Evolutionary conservation across 2,113 vertebrate species (phyloP).

Genomic region (Labeo catla): DNA sequence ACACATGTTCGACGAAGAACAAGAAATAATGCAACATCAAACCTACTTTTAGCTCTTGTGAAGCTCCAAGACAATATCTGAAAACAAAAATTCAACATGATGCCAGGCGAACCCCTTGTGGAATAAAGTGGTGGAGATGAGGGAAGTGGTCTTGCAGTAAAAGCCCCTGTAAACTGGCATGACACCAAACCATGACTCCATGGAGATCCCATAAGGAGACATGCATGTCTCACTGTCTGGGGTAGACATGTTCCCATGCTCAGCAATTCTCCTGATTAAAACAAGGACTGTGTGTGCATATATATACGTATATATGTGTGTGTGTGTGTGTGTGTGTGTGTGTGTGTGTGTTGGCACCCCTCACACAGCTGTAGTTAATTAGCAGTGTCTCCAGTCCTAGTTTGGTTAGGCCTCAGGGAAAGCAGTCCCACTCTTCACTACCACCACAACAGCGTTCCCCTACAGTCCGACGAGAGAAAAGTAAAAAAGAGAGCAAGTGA

Average conservation of each 20-base stretch:
- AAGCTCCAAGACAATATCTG: neutral
- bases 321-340: slow-evolving; percentile 61
- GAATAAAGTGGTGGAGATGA: slow-evolving; percentile 29
- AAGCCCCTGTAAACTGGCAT: slow-evolving; percentile 11
- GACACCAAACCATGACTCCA: slow-evolving; percentile 34
- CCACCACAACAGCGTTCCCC: slow-evolving; percentile 32
- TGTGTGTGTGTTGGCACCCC: slow-evolving; percentile 67
- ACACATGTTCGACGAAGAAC: neutral
- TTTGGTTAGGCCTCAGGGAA: slow-evolving; percentile 43
- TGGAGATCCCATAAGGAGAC: slow-evolving; percentile 23
- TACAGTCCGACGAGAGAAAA: neutral
- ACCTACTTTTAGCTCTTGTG: neutral
- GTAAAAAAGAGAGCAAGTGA: neutral
- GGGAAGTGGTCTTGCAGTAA: slow-evolving; percentile 6
- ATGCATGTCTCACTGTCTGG: slow-evolving; percentile 33
- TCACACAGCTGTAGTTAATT: slow-evolving; percentile 73
- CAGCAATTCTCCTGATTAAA: slow-evolving; percentile 38
- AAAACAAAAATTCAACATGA: neutral
- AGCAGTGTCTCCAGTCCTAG: slow-evolving; percentile 64
- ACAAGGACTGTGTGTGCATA: slow-evolving; percentile 28
- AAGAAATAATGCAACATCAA: neutral
- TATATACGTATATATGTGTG: slow-evolving; percentile 60
- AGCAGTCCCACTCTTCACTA: slow-evolving; percentile 31
- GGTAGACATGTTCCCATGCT: slow-evolving; percentile 27
- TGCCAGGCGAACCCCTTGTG: neutral